Evolutionary conservation across 1,140 invertebrate genomes (phyloP), one percentile per base, ranked within the genome.

Genomic region (Watersipora subatra): DNA sequence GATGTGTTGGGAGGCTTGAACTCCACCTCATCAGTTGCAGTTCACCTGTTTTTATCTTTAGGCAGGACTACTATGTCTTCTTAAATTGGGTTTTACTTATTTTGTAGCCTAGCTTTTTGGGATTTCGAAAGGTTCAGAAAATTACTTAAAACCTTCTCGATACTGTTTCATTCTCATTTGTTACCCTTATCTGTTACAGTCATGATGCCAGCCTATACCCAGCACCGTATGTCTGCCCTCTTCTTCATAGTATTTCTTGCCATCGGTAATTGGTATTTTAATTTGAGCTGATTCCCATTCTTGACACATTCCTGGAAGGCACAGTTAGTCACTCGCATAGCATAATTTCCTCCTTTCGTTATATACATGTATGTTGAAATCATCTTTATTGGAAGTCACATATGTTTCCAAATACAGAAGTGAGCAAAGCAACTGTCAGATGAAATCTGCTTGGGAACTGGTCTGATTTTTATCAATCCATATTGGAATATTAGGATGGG

Each of bases 161-260:
- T n/a, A n/a, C n/a, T n/a, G n/a, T n/a, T n/a, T n/a, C n/a, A n/a
- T n/a, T n/a, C n/a, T n/a, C n/a, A n/a, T n/a, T n/a, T n/a, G n/a
- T n/a, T n/a, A n/a, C n/a, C n/a, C n/a, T n/a, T 46, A n/a, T 46
- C 7, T 46, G 34, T 73, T 75, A 59, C 70, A 79, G 78, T 78
- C 0, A 77, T 71, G n/a, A 73, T 78, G 65, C 76, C 75, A 34
- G 75, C 75, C 0, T 80, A 80, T 67, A 71, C 68, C 24, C 62
- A 67, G 12, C 76, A 78, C 69, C 69, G 77, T 67, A 66, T 78
- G 12, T 74, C 69, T 63, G 68, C 72, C 7, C 57, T 80, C 1
- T 80, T 73, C 67, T 80, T 78, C 65, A 74, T 78, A 26, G 55
- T 76, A 3, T 80, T 77, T 69, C 64, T 80, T 1, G 59, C 74